Evolutionary conservation across 2,113 vertebrate genomes (phyloP).

Genomic region (Varanus komodoensis): DNA sequence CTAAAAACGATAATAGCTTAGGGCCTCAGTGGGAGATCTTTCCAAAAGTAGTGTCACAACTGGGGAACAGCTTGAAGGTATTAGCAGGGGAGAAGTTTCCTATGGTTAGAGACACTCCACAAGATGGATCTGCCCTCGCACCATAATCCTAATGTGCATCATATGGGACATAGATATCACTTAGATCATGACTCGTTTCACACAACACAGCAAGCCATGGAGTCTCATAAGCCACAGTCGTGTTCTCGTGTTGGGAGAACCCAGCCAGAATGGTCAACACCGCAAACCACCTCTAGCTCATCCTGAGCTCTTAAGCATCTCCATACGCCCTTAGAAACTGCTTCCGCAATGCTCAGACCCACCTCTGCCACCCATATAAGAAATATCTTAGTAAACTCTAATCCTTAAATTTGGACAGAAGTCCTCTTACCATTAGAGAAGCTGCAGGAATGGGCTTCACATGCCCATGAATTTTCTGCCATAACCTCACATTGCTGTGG

Average conservation of each 20-base stretch:
- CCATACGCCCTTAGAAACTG: neutral
- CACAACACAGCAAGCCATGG: too few relatives aligned
- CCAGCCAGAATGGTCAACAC: too few relatives aligned
- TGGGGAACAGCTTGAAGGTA: neutral
- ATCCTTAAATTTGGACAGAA: neutral
- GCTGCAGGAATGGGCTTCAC: neutral
- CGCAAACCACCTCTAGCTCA: neutral
- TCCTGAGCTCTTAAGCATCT: neutral
- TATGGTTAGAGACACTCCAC: neutral
- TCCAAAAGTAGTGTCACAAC: neutral
- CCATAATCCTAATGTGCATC: too few relatives aligned
- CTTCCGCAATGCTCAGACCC: neutral
- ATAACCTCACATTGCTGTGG: neutral
- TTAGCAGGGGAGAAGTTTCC: neutral
- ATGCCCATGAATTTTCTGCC: neutral
- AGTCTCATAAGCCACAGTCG: too few relatives aligned
- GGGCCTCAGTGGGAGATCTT: too few relatives aligned
- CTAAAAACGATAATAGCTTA: too few relatives aligned
- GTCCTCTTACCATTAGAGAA: neutral
- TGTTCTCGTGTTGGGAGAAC: too few relatives aligned
- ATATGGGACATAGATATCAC: neutral
- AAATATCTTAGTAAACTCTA: too few relatives aligned
- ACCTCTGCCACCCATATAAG: neutral
- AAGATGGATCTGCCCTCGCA: neutral
- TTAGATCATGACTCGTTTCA: too few relatives aligned